Conservation (phyloP, 1,140 invertebrate species). For the Lepidurus packardi region DNA sequence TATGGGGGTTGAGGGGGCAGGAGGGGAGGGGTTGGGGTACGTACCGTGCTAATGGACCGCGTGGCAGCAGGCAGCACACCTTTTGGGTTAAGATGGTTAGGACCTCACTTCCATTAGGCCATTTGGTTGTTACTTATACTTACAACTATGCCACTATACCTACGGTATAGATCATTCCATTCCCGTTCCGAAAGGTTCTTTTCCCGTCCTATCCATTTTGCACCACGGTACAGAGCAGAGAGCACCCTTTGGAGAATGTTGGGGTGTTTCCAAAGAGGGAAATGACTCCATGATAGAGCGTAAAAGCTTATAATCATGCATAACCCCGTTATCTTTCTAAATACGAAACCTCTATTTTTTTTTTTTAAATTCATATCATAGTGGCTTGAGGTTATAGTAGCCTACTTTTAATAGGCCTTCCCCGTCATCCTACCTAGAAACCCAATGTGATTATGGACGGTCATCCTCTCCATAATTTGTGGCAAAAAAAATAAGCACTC, state of each 20-base stretch:
- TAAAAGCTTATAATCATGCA: slow-evolving; percentile 15
- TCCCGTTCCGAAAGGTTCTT: not conserved
- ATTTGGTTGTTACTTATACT: not conserved
- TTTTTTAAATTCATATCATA: no score
- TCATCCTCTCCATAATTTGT: no score
- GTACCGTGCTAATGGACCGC: not conserved
- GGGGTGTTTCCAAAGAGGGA: slow-evolving; percentile 4
- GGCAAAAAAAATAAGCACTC: no score
- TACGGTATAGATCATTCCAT: not conserved
- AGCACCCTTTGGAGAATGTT: not conserved
- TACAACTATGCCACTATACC: not conserved
- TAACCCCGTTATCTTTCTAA: slow-evolving; percentile 10
- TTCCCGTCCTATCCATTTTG: not conserved
- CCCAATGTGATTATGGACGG: no score
- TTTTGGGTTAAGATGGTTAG: not conserved
- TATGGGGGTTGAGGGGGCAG: not conserved
- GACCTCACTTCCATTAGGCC: slow-evolving; percentile 17
- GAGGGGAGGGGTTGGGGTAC: not conserved
- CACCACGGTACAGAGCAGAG: not conserved
- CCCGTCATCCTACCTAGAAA: no score
- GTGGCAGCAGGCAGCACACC: slow-evolving; percentile 20
- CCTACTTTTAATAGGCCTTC: not conserved
- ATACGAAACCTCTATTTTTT: not conserved
- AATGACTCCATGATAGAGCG: slow-evolving; percentile 15
- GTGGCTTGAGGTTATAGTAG: not conserved